These are phyloP conservation scores for Flabesymbios commensalis DNA, from an alignment of 2,888 invertebrate species.

Conservation along the genomic window DNA sequence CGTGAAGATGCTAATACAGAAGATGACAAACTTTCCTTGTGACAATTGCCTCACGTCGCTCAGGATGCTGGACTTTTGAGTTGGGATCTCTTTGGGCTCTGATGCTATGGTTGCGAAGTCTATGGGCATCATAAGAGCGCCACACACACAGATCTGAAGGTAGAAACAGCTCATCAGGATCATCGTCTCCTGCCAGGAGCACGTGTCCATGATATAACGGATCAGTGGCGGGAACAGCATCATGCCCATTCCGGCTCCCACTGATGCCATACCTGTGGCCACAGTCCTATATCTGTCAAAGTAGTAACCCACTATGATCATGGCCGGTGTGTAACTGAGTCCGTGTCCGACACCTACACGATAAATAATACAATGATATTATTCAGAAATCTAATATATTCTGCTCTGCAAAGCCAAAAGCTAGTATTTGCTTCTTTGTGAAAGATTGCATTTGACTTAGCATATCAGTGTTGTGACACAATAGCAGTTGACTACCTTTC, in stretches of 20 bases:
- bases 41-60: too few relatives aligned
- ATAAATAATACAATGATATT: neutral
- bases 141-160: slow-evolving; percentile 3
- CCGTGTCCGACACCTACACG: neutral
- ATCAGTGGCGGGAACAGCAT: slow-evolving; percentile 8
- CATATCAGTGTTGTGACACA: too few relatives aligned
- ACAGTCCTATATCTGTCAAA: slow-evolving; percentile 2
- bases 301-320: neutral
- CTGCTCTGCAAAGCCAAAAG: too few relatives aligned
- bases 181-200: slow-evolving; percentile 4
- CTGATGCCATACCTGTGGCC: slow-evolving; percentile 9
- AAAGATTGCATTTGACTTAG: too few relatives aligned
- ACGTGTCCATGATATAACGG: neutral
- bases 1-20: slow-evolving; percentile 7
- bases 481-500: too few relatives aligned
- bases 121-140: slow-evolving; percentile 4
- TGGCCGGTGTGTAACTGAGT: neutral
- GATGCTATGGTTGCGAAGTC: neutral
- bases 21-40: slow-evolving; percentile 7
- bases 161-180: neutral
- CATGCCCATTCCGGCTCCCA: slow-evolving; percentile 6
- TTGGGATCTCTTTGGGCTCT: neutral
- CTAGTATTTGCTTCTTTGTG: too few relatives aligned
- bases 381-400: too few relatives aligned
- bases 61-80: neutral